Percentiles rank a stretch among this genome's conserved stretches.
Evolutionary conservation across 2,888 invertebrate genomes (phyloP).

Genomic region (Neoscelio sp.): DNA sequence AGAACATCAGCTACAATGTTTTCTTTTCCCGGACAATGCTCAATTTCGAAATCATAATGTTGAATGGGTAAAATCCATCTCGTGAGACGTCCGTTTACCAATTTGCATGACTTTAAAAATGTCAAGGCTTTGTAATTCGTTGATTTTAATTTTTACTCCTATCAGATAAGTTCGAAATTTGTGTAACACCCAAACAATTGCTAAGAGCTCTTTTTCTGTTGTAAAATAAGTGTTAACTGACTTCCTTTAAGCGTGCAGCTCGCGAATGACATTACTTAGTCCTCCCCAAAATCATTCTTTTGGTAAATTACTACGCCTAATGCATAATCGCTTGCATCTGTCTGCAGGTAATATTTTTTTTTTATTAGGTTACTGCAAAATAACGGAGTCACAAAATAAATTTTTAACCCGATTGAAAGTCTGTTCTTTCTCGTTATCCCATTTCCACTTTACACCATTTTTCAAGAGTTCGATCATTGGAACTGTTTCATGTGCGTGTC

Average conservation of each 20-base stretch:
- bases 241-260: conserved; percentile 65
- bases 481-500: not conserved
- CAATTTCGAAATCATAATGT: not conserved
- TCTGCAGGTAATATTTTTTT: conserved; percentile 47
- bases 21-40: conserved; percentile 57
- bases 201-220: conserved; percentile 45
- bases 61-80: not conserved
- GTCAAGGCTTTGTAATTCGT: conserved; percentile 73
- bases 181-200: no score
- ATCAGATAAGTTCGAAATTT: conserved; percentile 46
- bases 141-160: conserved; percentile 67
- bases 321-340: conserved; percentile 60
- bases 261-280: conserved; percentile 64
- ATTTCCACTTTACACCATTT: conserved; percentile 37
- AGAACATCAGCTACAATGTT: conserved; percentile 68
- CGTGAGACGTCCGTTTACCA: conserved; percentile 68
- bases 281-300: not conserved
- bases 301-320: conserved; percentile 42
- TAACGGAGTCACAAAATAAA: not conserved
- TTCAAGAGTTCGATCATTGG: no score
- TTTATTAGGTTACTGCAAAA: conserved; percentile 6
- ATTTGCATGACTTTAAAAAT: conserved; percentile 70
- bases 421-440: conserved; percentile 18
- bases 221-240: conserved; percentile 28
- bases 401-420: conserved; percentile 44